These are phyloP conservation scores for Tragelaphus scriptus DNA, from an alignment of 2,113 vertebrate genomes.

Conservation along the genomic window DNA sequence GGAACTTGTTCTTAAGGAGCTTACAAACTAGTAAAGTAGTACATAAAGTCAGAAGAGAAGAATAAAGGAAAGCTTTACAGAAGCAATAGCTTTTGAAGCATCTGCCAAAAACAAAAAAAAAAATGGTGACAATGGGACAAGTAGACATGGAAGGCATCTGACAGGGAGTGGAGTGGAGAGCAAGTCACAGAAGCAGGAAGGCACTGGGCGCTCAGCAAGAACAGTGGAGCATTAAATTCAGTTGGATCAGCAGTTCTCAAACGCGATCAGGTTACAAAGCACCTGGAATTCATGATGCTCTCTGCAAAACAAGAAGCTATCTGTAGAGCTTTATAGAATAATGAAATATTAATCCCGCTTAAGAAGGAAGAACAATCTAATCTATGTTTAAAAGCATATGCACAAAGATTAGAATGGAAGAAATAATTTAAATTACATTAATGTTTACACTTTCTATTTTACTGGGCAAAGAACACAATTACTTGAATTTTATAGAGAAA, in stretches of 20 bases:
- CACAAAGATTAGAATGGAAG: neutral
- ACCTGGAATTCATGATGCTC: constrained; percentile 31
- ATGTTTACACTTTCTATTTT: neutral
- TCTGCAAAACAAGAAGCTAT: constrained; percentile 47
- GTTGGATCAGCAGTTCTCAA: constrained; percentile 23
- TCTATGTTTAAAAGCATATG: constrained; percentile 22
- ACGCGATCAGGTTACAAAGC: constrained; percentile 39
- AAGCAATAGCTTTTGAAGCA: neutral
- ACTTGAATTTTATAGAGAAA: neutral
- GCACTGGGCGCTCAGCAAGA: neutral
- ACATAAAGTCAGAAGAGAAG: neutral
- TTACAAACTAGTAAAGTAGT: neutral
- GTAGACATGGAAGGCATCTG: neutral
- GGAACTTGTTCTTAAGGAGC: neutral
- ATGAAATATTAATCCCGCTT: constrained; percentile 59
- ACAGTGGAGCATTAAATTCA: neutral
- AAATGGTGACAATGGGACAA: neutral
- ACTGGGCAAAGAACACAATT: neutral
- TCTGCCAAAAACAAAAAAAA: neutral
- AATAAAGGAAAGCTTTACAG: neutral
- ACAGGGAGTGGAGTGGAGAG: neutral
- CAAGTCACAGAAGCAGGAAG: neutral
- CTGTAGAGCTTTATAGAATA: constrained; percentile 45
- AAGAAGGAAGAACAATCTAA: constrained; percentile 37
- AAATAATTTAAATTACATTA: constrained; percentile 25